Evolutionary conservation across 2,888 invertebrate species (phyloP), one percentile per base, ranked within the genome.

Genomic region (Synanthedon andrenaeformis): DNA sequence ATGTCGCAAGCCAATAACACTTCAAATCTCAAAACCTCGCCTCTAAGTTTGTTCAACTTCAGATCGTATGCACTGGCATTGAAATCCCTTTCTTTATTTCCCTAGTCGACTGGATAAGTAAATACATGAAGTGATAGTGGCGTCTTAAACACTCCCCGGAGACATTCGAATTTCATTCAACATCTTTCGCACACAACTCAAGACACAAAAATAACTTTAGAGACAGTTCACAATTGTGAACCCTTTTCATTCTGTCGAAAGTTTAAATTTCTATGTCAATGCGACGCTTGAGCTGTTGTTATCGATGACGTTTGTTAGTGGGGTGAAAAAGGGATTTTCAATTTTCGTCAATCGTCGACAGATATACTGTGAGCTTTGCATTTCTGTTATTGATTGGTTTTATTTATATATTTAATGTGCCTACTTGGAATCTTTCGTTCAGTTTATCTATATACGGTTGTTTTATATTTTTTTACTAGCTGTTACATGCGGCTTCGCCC

Each of bases 101-200:
- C 60, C 61, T 53, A 61, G 62, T 51, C 53, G 53, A 49, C 28
- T 17, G 51, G 50, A 45, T 56, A 56, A 59, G 57, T 59, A 63
- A 61, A 62, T 58, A 56, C 54, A 54, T 52, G 28, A 48, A 58
- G 49, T 49, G 55, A 55, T 53, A 55, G 53, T 52, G 41, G 51
- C 28, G 52, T 42, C 55, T 57, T 57, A 57, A 57, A 55, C 41
- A 49, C 55, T 51, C 55, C 48, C 55, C 10, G 1, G 55, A 13
- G 57, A 53, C 41, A 19, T 49, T 49, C 49, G 49, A 49, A 17
- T 17, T 17, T 49, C 12, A 23, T 17, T 49, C 12, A 23, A 49
- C 23, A 49, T 5, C 49, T 17, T 49, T 45, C 45, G 14, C 45
- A 13, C 49, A 17, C 19, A 50, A 11, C 51, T 41, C 35, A 3